A percentile compares a stretch with the other conserved stretches of the same genome.
These are phyloP conservation scores for Anolis sagrei DNA, from an alignment of 2,113 vertebrate species.

Conservation along the genomic window DNA sequence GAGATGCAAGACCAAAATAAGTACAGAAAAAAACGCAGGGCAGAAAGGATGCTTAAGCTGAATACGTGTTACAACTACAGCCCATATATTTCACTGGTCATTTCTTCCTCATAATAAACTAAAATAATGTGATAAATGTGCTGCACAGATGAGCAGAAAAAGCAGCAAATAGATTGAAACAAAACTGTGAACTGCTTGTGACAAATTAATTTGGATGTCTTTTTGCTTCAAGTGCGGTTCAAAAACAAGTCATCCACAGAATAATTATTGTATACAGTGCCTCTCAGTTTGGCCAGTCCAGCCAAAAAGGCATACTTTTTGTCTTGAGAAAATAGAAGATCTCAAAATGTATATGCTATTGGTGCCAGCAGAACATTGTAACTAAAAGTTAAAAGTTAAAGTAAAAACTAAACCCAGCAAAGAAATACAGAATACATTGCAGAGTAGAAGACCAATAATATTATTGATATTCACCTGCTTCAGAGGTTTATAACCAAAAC, in stretches of 20 bases:
- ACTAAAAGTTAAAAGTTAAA: background rate
- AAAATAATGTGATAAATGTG: background rate
- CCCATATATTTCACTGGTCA: background rate
- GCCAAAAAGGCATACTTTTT: background rate
- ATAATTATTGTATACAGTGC: background rate
- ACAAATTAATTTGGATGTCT: background rate
- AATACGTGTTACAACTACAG: background rate
- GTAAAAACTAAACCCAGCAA: background rate
- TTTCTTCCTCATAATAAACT: background rate
- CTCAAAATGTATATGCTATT: background rate
- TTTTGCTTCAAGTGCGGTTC: background rate
- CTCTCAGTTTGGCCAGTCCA: too few species aligned
- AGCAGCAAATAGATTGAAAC: background rate
- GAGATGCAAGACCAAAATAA: background rate
- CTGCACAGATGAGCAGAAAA: background rate
- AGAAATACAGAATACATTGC: background rate
- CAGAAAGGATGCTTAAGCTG: background rate
- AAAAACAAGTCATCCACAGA: background rate
- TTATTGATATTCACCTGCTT: background rate
- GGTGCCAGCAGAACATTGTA: background rate
- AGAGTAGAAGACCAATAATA: background rate
- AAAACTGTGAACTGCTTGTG: background rate
- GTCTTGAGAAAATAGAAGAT: background rate
- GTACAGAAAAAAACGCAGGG: background rate
- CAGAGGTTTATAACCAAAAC: background rate